Base-by-base conservation (phyloP, 2,888 invertebrate genomes). In the Ochropacha duplaris region DNA sequence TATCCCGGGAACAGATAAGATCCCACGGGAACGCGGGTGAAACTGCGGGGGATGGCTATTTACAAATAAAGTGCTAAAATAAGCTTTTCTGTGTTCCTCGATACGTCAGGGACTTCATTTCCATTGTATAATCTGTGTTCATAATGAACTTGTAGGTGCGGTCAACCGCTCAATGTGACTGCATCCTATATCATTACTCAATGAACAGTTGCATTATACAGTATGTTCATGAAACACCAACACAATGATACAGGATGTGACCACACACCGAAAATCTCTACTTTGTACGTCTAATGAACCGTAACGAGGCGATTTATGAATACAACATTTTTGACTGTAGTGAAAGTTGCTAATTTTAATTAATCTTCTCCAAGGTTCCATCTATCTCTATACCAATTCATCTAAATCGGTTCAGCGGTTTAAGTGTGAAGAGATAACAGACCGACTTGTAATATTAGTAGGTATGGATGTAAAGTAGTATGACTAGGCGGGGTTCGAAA, bases 241-340 rank as follows among this genome's bases (percentile, higher is more conserved):
- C 67, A 85, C 83, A 84, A 86, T 84, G 59, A 69, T 58, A 62
- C 60, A 59, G 74, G 86, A 85, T 74, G 85, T 68, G 83, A 78
- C 71, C 58, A 34, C 64, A 72, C n/a, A 70, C 73, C 69, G 70
- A 81, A 80, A 79, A 77, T 71, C 72, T 71, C 63, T 72, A 83
- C 84, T 84, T n/a, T n/a, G 86, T 84, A 64, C 75, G 66, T 74
- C 60, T 76, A 80, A 76, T 86, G 77, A 78, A 76, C 78, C 82
- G 84, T 73, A 75, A 79, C 83, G 69, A 76, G 81, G 71, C 76
- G 84, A 85, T 84, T 84, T 83, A 73, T 77, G 72, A 73, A 80
- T 79, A 73, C 66, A 65, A 60, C 50, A 57, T 61, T 64, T 62
- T 19, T 6, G 60, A 58, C 64, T 54, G 22, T 57, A 57, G 50